A percentile compares a stretch with the other conserved stretches of the same genome.
These are phyloP conservation scores for Drosophila tsacasi DNA, from an alignment of 1,140 invertebrate species.

Conservation along the genomic window DNA sequence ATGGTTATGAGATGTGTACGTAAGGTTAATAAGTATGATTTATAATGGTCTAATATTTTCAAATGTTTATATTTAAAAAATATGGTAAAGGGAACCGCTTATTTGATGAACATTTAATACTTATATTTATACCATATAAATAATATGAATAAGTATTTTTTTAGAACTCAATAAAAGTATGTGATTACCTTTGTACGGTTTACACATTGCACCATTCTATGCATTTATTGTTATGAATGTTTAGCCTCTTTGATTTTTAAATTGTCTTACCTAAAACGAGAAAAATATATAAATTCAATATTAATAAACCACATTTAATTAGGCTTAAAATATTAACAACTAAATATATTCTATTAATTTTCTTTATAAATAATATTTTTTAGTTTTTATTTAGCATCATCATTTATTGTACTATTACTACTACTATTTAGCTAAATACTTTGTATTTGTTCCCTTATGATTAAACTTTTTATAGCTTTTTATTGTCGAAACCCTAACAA, in stretches of 20 bases:
- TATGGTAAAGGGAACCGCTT: neutral
- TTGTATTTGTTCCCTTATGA: too few relatives aligned
- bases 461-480: neutral
- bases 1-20: neutral
- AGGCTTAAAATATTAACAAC: neutral
- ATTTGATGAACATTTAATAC: neutral
- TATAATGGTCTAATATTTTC: too few relatives aligned
- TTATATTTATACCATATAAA: neutral
- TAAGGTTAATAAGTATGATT: neutral
- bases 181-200: neutral
- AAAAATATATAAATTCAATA: neutral
- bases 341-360: neutral
- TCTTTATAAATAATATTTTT: neutral
- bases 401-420: too few relatives aligned
- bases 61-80: neutral
- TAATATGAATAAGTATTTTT: neutral
- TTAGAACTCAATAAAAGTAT: too few relatives aligned
- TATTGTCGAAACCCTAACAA: neutral
- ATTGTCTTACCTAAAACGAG: conserved; percentile 37
- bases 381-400: too few relatives aligned
- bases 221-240: neutral
- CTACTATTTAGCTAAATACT: too few relatives aligned
- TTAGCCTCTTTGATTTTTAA: too few relatives aligned
- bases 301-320: neutral
- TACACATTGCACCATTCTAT: neutral